Conservation (phyloP, 2,888 invertebrate genomes). For the Pseudococcus longispinus region DNA sequence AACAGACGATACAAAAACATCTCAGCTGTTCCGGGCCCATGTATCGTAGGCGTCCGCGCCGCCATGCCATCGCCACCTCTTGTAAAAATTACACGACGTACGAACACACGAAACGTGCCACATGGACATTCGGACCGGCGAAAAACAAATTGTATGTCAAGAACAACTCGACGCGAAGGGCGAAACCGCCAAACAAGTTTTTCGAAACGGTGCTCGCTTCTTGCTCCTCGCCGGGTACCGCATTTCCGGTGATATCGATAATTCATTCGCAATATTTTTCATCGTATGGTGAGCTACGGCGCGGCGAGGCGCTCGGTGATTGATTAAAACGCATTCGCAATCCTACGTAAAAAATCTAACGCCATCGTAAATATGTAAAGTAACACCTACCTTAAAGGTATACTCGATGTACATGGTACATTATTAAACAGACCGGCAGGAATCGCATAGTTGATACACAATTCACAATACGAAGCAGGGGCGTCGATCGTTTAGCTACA, state of each 20-base stretch:
- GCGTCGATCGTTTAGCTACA: not conserved
- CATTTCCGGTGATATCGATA: conserved; percentile 42
- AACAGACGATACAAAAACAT: not conserved
- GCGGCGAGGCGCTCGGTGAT: not conserved
- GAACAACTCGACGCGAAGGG: conserved; percentile 27
- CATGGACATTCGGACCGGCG: not conserved
- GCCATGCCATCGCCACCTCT: too few species aligned
- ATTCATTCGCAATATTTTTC: conserved; percentile 37
- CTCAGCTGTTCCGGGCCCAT: not conserved
- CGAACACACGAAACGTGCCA: not conserved
- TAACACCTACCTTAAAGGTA: conserved; percentile 33
- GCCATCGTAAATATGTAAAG: conserved; percentile 45
- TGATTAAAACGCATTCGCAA: conserved; percentile 43
- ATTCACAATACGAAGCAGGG: conserved; percentile 11
- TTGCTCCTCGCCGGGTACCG: not conserved
- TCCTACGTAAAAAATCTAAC: conserved; percentile 33
- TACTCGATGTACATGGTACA: not conserved
- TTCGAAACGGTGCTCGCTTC: conserved; percentile 6
- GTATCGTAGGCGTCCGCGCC: not conserved
- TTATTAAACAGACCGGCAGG: not conserved
- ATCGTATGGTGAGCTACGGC: not conserved
- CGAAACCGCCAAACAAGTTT: conserved; percentile 38
- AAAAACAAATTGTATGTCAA: conserved; percentile 47
- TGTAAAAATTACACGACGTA: not conserved
- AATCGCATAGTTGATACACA: not conserved